Evolutionary conservation across 2,888 invertebrate species (phyloP), one percentile per base, ranked within the genome.

Genomic region (Philhelius pedissequus): DNA sequence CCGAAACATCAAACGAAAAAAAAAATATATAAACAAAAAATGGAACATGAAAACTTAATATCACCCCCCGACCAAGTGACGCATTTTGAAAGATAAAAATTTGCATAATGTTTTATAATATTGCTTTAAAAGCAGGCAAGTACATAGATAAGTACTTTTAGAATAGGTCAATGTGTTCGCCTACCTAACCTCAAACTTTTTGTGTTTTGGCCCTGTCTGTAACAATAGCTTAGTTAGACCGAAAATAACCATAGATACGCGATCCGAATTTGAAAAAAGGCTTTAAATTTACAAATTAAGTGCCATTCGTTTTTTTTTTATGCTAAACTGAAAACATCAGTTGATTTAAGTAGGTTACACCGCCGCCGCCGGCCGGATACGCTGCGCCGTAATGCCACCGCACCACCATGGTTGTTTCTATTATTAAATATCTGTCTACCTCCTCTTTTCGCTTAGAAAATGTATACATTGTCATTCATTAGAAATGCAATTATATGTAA

Each of bases 401-500:
- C 5, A 9, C 27, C 43, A 22, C 32, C 48, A 64, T 64, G 4
- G 45, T 48, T 48, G 32, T 66, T 66, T 27, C 60, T 52, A 76
- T 81, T 69, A 80, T 75, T 75, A 80, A n/a, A n/a, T n/a, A n/a
- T n/a, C n/a, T n/a, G n/a, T 68, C 27, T 56, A 35, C 22, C 32
- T 70, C 18, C 30, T 22, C 48, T 25, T 50, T 66, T 35, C 15
- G 18, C 22, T 50, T 32, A 81, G 75, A 81, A 75, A 75, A 76
- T 52, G 64, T 70, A 56, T 77, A 38, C 27, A 32, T 71, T 81
- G 81, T 77, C 58, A 82, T 82, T 82, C 77, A 82, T 82, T 82
- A 77, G 70, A 66, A 82, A 62, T 43, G 71, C 82, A 77, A 76
- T 82, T 78, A 56, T 54, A 74, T 83, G 78, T 74, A 74, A 78